phyloP scores from a whole-genome alignment of 2,888 invertebrate genomes.

The Eilema sororculum region DNA sequence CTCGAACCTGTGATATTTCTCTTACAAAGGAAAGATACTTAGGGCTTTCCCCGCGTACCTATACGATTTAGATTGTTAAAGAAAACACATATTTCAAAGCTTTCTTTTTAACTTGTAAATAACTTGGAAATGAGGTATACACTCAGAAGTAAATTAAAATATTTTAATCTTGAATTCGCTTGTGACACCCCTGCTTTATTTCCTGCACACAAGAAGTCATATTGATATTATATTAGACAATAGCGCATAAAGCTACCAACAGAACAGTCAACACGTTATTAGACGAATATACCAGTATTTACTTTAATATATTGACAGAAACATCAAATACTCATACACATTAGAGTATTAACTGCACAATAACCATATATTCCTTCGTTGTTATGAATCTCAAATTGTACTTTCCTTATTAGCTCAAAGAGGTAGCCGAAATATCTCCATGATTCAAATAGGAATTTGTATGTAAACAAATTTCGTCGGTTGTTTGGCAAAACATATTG shows the following conservation, averaged over 20 bases:
- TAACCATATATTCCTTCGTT: slow-evolving; percentile 6
- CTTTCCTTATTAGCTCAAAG: slow-evolving; percentile 2
- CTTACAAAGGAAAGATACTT: too few species aligned
- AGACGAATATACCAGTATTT: not conserved
- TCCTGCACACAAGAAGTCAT: not conserved
- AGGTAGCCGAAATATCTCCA: slow-evolving; percentile 23
- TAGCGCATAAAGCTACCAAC: not conserved
- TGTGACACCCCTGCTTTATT: not conserved
- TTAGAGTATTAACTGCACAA: not conserved
- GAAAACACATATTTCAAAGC: too few species aligned
- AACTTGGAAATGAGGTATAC: not conserved
- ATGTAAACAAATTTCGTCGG: slow-evolving; percentile 45
- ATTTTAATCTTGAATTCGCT: not conserved
- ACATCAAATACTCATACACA: not conserved
- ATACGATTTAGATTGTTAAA: too few species aligned
- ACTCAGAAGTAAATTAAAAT: not conserved
- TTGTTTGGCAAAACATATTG: slow-evolving; percentile 63
- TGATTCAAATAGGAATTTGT: slow-evolving; percentile 36
- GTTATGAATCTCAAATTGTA: not conserved
- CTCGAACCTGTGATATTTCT: too few species aligned
- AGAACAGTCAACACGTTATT: not conserved
- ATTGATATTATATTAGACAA: not conserved
- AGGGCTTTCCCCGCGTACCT: too few species aligned
- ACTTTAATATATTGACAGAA: not conserved
- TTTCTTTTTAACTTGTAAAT: too few species aligned